Percentiles rank a stretch among this genome's conserved stretches.
Evolutionary conservation across 1,140 invertebrate genomes (phyloP).

Genomic region (Papilio glaucus): DNA sequence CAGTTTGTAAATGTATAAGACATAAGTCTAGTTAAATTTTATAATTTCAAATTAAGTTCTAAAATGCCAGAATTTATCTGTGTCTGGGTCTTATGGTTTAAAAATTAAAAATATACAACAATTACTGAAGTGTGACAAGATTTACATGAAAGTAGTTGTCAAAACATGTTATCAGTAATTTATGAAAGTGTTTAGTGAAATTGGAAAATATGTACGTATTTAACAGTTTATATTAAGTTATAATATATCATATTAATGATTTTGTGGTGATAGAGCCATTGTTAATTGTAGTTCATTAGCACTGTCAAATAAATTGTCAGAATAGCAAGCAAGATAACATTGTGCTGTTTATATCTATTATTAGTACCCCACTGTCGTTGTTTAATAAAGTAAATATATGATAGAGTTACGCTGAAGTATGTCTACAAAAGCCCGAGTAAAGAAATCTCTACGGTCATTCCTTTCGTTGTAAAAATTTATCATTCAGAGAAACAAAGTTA

Average conservation of each 20-base stretch:
- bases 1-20: too few species aligned
- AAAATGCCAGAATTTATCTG: background rate
- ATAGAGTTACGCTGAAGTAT: slow-evolving; percentile 10
- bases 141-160: slow-evolving; percentile 13
- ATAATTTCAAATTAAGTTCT: background rate
- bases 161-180: slow-evolving; percentile 13
- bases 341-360: slow-evolving; percentile 8
- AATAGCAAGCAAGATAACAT: background rate
- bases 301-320: background rate
- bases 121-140: slow-evolving; percentile 1
- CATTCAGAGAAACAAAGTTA: slow-evolving; percentile 34
- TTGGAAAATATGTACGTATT: slow-evolving; percentile 9
- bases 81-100: background rate
- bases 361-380: background rate
- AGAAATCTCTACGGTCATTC: slow-evolving; percentile 44
- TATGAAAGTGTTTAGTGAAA: background rate
- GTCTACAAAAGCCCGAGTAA: slow-evolving; percentile 40
- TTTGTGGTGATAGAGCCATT: background rate
- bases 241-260: background rate
- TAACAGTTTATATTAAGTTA: background rate
- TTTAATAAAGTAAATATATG: slow-evolving; percentile 36
- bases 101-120: slow-evolving; percentile 12
- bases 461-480: slow-evolving; percentile 39
- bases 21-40: background rate
- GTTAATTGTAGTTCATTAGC: background rate